Evolutionary conservation across 2,113 vertebrate genomes (phyloP).

Genomic region (Heptranchias perlo): DNA sequence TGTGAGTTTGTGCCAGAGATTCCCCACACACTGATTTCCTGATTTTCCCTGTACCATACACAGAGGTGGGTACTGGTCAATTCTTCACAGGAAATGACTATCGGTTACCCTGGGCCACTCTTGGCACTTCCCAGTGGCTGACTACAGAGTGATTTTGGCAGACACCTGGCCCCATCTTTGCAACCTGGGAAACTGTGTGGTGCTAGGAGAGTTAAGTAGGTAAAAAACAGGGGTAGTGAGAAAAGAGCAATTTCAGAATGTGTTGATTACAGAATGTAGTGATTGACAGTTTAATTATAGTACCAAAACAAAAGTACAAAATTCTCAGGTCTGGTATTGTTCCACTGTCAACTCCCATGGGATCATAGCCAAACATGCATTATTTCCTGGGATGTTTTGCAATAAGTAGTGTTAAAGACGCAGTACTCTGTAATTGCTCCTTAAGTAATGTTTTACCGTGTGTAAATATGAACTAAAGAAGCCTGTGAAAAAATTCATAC

Average conservation of each 20-base stretch:
- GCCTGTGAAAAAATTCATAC: neutral
- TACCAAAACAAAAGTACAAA: neutral
- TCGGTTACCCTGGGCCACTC: neutral
- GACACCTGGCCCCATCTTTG: neutral
- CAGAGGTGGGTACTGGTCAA: neutral
- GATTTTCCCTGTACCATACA: neutral
- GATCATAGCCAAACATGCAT: slow-evolving; percentile 13
- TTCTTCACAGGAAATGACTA: neutral
- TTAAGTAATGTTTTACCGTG: neutral
- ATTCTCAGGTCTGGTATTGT: neutral
- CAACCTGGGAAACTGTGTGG: neutral
- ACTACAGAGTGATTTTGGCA: neutral
- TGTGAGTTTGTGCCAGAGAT: neutral
- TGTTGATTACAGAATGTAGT: neutral
- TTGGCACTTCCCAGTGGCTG: neutral
- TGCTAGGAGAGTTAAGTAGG: neutral
- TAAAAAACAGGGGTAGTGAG: neutral
- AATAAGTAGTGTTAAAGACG: neutral
- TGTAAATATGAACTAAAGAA: neutral
- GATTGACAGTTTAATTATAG: slow-evolving; percentile 19
- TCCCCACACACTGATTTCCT: neutral
- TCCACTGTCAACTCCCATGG: neutral
- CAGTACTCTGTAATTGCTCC: neutral
- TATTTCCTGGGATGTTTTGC: slow-evolving; percentile 7
- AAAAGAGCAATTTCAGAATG: neutral